These are phyloP conservation scores for Myoxocephalus aenaeus DNA, from an alignment of 2,797 vertebrate genomes.

Conservation along the genomic window DNA sequence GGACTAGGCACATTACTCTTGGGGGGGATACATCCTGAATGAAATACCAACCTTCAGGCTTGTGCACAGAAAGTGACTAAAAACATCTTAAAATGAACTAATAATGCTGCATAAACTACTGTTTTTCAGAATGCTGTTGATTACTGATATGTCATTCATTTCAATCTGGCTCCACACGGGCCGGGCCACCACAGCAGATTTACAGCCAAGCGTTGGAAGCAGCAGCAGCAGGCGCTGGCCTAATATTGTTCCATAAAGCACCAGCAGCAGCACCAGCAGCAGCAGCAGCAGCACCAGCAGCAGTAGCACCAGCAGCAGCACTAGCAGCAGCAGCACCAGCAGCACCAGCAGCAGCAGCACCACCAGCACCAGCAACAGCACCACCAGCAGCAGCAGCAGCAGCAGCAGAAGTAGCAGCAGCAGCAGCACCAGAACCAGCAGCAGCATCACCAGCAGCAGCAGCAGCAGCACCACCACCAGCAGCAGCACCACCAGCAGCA, in stretches of 20 bases:
- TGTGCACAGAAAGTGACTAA: background rate
- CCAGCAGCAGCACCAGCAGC: conserved; percentile 25
- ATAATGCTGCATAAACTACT: conserved; percentile 12
- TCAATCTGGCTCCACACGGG: no score
- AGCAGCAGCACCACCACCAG: conserved; percentile 25
- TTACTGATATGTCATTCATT: conserved; percentile 14
- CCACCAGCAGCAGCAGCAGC: background rate
- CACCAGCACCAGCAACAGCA: no score
- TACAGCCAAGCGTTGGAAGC: conserved; percentile 53
- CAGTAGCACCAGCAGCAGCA: conserved; percentile 22
- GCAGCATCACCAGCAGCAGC: conserved; percentile 19
- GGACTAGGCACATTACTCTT: background rate
- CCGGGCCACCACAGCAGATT: conserved; percentile 52
- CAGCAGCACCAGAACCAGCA: no score
- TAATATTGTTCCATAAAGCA: no score
- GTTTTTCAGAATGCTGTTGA: conserved; percentile 21
- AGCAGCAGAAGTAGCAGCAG: conserved; percentile 21
- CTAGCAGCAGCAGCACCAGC: conserved; percentile 21
- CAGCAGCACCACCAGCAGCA: no score
- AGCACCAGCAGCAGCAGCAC: conserved; percentile 28
- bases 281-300: no score
- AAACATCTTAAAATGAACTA: conserved; percentile 20
- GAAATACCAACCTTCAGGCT: conserved; percentile 37
- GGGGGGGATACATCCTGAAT: no score
- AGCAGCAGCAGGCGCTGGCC: conserved; percentile 43